These are phyloP conservation scores for Eupithecia dodoneata DNA, from an alignment of 2,888 invertebrate species.

Conservation along the genomic window DNA sequence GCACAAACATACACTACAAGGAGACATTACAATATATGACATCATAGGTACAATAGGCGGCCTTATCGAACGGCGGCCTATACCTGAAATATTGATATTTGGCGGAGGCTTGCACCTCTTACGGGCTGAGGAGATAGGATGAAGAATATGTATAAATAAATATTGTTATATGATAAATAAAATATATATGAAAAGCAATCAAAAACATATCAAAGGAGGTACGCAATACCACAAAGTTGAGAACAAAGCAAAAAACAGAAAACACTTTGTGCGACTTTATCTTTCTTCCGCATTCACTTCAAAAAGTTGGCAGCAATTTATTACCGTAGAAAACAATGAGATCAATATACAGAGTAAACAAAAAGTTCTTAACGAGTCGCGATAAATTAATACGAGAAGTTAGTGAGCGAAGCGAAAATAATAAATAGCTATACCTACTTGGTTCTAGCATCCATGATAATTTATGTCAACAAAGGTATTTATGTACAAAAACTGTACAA, in stretches of 20 bases:
- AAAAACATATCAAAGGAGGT: too few relatives aligned
- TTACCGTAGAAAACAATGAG: constrained; percentile 28
- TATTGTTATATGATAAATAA: too few relatives aligned
- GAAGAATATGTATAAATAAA: too few relatives aligned
- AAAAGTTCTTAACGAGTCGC: constrained; percentile 49
- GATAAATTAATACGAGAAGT: constrained; percentile 56
- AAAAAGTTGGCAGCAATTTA: constrained; percentile 23
- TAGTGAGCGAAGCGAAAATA: constrained; percentile 54
- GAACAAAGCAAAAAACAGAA: background rate
- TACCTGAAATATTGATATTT: background rate
- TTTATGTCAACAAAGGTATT: background rate
- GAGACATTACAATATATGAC: too few relatives aligned
- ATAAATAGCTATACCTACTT: constrained; percentile 51
- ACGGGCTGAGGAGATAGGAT: too few relatives aligned
- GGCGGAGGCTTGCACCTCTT: too few relatives aligned
- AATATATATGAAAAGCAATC: too few relatives aligned
- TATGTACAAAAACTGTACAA: background rate
- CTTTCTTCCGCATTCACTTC: constrained; percentile 11
- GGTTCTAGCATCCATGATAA: background rate
- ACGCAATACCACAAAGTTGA: background rate
- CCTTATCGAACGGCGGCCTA: too few relatives aligned
- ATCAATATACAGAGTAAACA: constrained; percentile 40
- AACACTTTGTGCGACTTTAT: constrained; percentile 12
- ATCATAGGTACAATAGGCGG: too few relatives aligned
- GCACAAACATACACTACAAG: too few relatives aligned